Base-by-base conservation (phyloP, 2,888 invertebrate genomes). In the Iselma pallidipennis region DNA sequence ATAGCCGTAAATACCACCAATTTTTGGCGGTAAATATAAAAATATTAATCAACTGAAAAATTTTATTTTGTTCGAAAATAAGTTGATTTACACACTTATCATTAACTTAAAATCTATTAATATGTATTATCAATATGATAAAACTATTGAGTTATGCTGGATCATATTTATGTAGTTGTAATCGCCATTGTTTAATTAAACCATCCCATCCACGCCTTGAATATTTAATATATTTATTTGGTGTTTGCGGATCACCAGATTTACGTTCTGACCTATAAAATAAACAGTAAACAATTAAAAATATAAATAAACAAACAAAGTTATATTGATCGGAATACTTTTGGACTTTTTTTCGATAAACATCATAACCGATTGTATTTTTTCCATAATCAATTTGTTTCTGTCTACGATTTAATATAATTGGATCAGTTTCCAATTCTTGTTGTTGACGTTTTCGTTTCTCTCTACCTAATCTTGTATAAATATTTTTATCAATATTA, bases 381-480 rank as follows among this genome's bases (percentile, higher is more conserved):
- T 96, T 96, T 10, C 97, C 97, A 83, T 94, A 97, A 80, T 96
- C 95, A 74, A 97, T 92, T 82, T 96, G 95, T 81, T 96, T 96
- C 77, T 96, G 95, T 48, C 96, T 85, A 65, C 96, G 86, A 42
- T 85, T 83, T 61, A 97, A 81, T 23, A 91, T 80, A 3, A 76
- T 82, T 14, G 88, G 85, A 82, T 96, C 92, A 6, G 87, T 88
- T 82, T 96, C 96, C 28, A 83, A 4, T 10, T 54, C 61, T 45
- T 45, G 48, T 51, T 31, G 71, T 63, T 45, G 45, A 5, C 16
- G 12, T 59, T 48, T 45, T 58, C 10, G 25, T 12, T 59, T 49
- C 65, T 21, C 9, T n/a, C 14, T 25, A 3, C n/a, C 21, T 9
- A 45, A 74, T 69, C n/a, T n/a, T 37, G 10, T 12, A 23, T 16